Conservation (phyloP, 2,113 vertebrate genomes). For the Hydropotes inermis region DNA sequence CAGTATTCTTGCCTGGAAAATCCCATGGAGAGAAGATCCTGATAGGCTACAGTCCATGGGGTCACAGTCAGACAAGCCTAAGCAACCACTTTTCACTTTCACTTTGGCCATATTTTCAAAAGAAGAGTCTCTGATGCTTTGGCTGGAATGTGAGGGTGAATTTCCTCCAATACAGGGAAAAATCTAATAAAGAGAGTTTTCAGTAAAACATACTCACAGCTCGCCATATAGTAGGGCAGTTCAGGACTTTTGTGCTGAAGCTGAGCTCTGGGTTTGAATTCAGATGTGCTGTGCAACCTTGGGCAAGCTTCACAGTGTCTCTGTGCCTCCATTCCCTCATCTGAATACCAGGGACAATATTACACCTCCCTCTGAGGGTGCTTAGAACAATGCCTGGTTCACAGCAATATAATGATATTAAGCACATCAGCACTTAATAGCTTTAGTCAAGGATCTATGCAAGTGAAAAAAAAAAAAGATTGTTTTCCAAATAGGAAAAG, state of each 20-base stretch:
- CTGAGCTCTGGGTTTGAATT: not conserved
- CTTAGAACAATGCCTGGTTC: not conserved
- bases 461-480: not conserved
- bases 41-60: not conserved
- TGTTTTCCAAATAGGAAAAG: not conserved
- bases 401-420: not conserved
- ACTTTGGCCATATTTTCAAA: not conserved
- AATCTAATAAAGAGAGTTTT: not conserved
- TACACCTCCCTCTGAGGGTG: not conserved
- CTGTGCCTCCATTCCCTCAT: not conserved
- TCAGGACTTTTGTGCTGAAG: not conserved
- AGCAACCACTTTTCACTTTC: not conserved
- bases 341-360: not conserved
- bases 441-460: not conserved
- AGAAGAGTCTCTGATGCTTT: not conserved
- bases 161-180: not conserved
- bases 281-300: not conserved
- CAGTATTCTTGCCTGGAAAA: not conserved
- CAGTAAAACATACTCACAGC: not conserved
- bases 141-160: not conserved
- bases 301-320: not conserved
- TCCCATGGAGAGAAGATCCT: not conserved
- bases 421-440: accelerated
- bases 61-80: not conserved
- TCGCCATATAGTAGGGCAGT: not conserved